Base-by-base conservation (phyloP, 2,888 invertebrate species). In the Hemithea aestivaria region DNA sequence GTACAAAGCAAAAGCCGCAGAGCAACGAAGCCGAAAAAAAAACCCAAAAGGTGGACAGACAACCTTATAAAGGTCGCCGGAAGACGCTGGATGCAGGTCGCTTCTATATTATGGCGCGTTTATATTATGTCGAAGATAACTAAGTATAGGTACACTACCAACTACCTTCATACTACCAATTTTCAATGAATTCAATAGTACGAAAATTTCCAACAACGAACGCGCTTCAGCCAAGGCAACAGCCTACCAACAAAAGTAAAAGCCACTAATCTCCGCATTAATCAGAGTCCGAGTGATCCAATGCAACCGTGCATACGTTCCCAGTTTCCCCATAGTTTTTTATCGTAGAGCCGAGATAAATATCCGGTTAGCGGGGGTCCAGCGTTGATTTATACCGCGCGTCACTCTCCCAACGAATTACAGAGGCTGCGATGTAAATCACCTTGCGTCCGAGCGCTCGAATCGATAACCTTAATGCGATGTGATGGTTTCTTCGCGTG, bases 371-470 rank as follows among this genome's bases (percentile, higher is more conserved):
- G 73, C 75, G 65, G 75, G 82, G 83, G 82, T 71, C 75, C 81
- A 76, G 74, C 82, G 73, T 83, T 85, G 84, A 85, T 85, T 85
- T 85, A 85, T 83, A 70, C 67, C 52, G 74, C 60, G 62, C 71
- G 83, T 83, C 83, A 73, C 72, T 81, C 83, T 80, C 80, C 61
- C 73, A 73, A 82, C 82, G 80, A 82, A 83, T 84, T 84, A 84
- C 83, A 63, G 64, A 73, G 73, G 60, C 53, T 21, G 9, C 73
- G 66, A 84, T 82, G 83, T 84, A 85, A 85, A 85, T 85, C 85
- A 84, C 82, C 71, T 66, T 63, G 56, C 62, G 68, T 60, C 61
- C 53, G 24, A 5, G 9, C 22, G 12, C 9, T 51, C 47, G 57
- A 73, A 74, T 80, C 78, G 74, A 80, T 79, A 70, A 35, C 66